phyloP scores from a whole-genome alignment of 2,888 invertebrate species.

The Pseudococcus viburni region DNA sequence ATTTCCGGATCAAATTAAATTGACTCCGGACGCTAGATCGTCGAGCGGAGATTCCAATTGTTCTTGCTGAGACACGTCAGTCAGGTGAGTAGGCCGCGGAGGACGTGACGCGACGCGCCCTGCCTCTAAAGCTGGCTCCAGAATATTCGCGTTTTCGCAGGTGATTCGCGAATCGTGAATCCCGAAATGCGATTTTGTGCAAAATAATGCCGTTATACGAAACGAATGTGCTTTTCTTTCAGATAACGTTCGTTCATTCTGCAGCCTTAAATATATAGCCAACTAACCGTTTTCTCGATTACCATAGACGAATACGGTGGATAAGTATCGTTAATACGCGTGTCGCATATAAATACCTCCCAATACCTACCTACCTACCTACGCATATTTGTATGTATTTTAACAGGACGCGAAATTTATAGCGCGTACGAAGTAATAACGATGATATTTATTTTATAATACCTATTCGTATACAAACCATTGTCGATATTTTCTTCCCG shows the following conservation, averaged over 20 bases:
- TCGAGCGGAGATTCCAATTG: slow-evolving; percentile 67
- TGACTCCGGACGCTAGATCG: slow-evolving; percentile 80
- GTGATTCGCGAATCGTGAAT: too few species aligned
- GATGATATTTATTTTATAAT: too few species aligned
- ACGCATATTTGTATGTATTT: not conserved
- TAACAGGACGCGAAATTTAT: too few species aligned
- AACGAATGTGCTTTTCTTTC: not conserved
- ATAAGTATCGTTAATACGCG: not conserved
- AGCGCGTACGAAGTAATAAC: too few species aligned
- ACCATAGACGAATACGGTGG: not conserved
- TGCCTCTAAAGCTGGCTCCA: too few species aligned
- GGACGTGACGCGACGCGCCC: too few species aligned
- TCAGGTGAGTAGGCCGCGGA: not conserved
- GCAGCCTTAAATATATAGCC: not conserved
- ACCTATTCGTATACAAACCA: too few species aligned
- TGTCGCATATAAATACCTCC: not conserved
- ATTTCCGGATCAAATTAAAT: slow-evolving; percentile 96
- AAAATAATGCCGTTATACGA: not conserved
- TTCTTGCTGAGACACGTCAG: slow-evolving; percentile 65
- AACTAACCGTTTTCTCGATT: not conserved
- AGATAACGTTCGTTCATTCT: not conserved
- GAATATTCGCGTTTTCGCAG: too few species aligned
- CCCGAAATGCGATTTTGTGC: too few species aligned
- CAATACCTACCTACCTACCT: too few species aligned
- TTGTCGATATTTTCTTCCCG: too few species aligned